Evolutionary conservation across 2,888 invertebrate genomes (phyloP).

Genomic region (Sacculina carcini): DNA sequence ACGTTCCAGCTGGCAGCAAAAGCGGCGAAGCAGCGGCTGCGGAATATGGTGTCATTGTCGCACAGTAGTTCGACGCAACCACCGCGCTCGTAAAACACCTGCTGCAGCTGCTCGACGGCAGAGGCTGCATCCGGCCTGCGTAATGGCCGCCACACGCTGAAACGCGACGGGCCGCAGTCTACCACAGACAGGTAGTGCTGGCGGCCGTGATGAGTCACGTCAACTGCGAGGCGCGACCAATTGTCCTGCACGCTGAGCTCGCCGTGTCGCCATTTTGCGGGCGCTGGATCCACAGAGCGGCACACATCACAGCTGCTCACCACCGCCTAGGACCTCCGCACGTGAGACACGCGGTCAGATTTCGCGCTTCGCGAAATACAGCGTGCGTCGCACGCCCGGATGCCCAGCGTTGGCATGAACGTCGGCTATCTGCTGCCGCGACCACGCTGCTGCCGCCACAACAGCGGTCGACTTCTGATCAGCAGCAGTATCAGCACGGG

Average conservation of each 20-base stretch:
- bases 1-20: background rate
- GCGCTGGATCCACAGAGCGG: constrained; percentile 1
- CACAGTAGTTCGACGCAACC: background rate
- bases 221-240: background rate
- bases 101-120: background rate
- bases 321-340: too few species aligned
- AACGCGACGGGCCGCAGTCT: constrained; percentile 4
- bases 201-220: background rate
- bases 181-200: constrained; percentile 2
- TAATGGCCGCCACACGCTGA: background rate
- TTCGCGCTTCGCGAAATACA: too few species aligned
- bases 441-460: too few species aligned
- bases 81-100: background rate
- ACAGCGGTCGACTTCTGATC: background rate
- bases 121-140: background rate
- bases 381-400: too few species aligned
- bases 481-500: background rate
- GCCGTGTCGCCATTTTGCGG: background rate
- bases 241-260: background rate
- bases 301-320: too few species aligned
- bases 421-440: too few species aligned
- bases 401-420: too few species aligned
- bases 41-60: background rate
- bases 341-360: too few species aligned
- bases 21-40: background rate